phyloP scores from a whole-genome alignment of 2,113 vertebrate species.

The Riparia riparia region DNA sequence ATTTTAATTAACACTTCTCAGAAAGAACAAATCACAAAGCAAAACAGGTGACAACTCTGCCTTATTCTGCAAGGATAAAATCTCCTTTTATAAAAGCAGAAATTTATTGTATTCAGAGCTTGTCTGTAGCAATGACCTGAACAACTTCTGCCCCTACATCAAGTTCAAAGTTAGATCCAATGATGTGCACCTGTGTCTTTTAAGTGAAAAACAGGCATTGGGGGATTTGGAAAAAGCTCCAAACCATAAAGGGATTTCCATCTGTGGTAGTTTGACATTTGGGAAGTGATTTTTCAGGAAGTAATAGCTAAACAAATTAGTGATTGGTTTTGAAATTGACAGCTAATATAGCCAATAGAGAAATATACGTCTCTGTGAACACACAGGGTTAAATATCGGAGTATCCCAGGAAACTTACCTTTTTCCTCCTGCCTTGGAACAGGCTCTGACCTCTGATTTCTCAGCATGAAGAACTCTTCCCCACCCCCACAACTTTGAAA shows the following conservation, averaged over 20 bases:
- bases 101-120: neutral
- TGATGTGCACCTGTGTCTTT: neutral
- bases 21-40: conserved; percentile 6
- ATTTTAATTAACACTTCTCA: conserved; percentile 14
- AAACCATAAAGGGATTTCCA: neutral
- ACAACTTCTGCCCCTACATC: neutral
- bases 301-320: too few relatives aligned
- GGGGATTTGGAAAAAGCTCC: neutral
- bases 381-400: too few relatives aligned
- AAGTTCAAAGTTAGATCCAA: neutral
- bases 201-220: neutral
- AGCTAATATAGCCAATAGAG: too few relatives aligned
- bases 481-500: too few relatives aligned
- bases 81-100: neutral
- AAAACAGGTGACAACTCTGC: neutral
- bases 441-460: too few relatives aligned
- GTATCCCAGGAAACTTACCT: too few relatives aligned
- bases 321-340: too few relatives aligned
- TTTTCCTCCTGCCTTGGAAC: too few relatives aligned
- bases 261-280: neutral
- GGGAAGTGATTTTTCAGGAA: too few relatives aligned
- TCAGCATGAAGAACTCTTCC: too few relatives aligned
- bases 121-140: neutral
- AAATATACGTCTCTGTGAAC: too few relatives aligned
- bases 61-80: neutral